Conservation (phyloP, 30 jellyfish, hydroid and myxozoan species). For the Aurelia aurita region DNA sequence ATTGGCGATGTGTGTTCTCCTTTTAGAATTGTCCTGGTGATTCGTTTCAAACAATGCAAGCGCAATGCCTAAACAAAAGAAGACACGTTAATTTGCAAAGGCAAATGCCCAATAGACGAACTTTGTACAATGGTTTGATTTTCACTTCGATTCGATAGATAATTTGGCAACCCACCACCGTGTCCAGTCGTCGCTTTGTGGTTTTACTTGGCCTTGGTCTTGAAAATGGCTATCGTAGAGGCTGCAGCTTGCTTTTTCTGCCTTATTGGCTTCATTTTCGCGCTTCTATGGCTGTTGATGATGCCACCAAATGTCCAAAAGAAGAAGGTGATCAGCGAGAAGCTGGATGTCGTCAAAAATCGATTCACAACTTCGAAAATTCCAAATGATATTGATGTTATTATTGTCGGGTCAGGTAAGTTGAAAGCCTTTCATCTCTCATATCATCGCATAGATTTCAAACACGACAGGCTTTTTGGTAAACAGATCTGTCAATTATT, state of each 20-base stretch:
- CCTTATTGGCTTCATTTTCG: constrained; percentile 47
- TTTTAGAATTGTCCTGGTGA: no score
- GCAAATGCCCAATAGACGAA: neutral
- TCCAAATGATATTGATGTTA: constrained; percentile 77
- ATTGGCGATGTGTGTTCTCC: no score
- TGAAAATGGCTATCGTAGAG: constrained; percentile 17
- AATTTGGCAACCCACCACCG: neutral
- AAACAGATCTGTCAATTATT: no score
- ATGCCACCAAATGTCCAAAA: constrained; percentile 66
- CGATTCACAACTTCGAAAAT: constrained; percentile 80
- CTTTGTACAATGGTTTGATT: constrained; percentile 21
- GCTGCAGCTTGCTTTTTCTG: constrained; percentile 2
- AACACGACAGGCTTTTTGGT: no score
- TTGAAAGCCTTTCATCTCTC: no score
- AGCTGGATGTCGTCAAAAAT: constrained; percentile 71
- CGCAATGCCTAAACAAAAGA: no score
- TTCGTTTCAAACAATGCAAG: no score
- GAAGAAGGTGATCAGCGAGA: constrained; percentile 50
- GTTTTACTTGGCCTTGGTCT: neutral
- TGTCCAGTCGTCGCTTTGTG: neutral
- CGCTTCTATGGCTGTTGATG: constrained; percentile 45
- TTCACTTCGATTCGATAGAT: neutral
- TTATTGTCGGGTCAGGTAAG: constrained; percentile 79
- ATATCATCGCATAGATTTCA: no score
- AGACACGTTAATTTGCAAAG: no score